Evolutionary conservation across 2,113 vertebrate species (phyloP).

Genomic region (Enhydra lutris): DNA sequence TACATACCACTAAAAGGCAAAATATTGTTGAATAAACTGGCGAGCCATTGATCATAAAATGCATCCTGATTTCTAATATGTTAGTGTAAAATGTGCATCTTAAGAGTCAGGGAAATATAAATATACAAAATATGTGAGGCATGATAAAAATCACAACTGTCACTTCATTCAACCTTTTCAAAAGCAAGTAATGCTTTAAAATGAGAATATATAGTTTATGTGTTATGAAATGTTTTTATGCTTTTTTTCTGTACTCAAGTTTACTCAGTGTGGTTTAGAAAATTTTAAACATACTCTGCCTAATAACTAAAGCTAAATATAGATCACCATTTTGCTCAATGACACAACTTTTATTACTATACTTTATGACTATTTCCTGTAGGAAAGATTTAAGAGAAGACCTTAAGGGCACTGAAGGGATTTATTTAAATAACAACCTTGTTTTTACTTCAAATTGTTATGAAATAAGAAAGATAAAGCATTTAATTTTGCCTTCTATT

Average conservation of each 20-base stretch:
- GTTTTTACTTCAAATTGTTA: background rate
- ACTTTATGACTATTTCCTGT: slow-evolving; percentile 12
- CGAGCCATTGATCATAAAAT: slow-evolving; percentile 6
- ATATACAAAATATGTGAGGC: background rate
- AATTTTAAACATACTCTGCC: background rate
- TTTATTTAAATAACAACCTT: slow-evolving; percentile 4
- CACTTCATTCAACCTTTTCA: background rate
- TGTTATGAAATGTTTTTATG: background rate
- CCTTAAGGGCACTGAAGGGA: background rate
- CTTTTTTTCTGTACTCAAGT: background rate
- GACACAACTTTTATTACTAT: slow-evolving; percentile 1
- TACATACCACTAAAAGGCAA: background rate
- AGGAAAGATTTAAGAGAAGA: background rate
- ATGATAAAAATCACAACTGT: slow-evolving; percentile 14
- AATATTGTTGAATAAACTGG: slow-evolving; percentile 2
- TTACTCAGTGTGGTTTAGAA: background rate
- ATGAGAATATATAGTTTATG: background rate
- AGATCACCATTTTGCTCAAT: background rate
- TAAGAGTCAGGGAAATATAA: background rate
- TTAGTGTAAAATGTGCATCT: background rate
- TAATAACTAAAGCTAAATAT: slow-evolving; percentile 28
- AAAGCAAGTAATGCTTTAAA: background rate
- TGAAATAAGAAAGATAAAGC: background rate
- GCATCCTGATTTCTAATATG: background rate
- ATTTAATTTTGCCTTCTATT: slow-evolving; percentile 7